Evolutionary conservation across 2,888 invertebrate genomes (phyloP), one percentile per base, ranked within the genome.

Genomic region (Lingula anatina): DNA sequence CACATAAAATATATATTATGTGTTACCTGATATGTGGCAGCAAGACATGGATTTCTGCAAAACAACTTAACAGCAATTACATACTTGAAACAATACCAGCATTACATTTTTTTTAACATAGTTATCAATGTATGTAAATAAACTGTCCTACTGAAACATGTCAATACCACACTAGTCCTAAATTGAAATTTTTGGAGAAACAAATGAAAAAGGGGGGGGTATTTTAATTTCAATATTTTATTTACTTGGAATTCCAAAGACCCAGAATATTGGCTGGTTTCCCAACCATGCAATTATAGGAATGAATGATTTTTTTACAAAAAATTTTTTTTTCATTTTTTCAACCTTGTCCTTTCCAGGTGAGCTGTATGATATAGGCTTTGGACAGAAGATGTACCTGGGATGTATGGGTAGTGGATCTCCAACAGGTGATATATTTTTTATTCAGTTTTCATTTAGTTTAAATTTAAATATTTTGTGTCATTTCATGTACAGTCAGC

Each of bases 351-450:
- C 31, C 47, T 25, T 62, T 64, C 36, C 49, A 66, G 73, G 73
- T 41, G 65, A 65, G 44, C 51, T 68, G 25, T 75, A 73, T 62
- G 73, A 75, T 44, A 60, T 75, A 44, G 73, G 74, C 5, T 70
- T 62, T 60, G 71, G 71, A 21, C 73, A 74, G 58, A 72, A 69
- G 54, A 48, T 75, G 46, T 72, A 68, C 49, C 58, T 74, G 50
- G 59, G 63, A 21, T 75, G 75, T 55, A 56, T 59, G 44, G 75
- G 75, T 20, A 61, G 64, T 38, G 75, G 74, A 4, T 49, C 61
- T 27, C 75, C 75, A 12, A 74, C 75, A 57, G 70, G 74, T 74
- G 38, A n/a, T 38, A 38, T 28, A 25, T 18, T 5, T 18, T 39
- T 15, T 21, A 26, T 5, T 12, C 23, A 18, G 4, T 5, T 12